These are phyloP conservation scores for Chironex yamaguchii DNA, from an alignment of 30 jellyfish, hydroid and myxozoan species.

Conservation along the genomic window DNA sequence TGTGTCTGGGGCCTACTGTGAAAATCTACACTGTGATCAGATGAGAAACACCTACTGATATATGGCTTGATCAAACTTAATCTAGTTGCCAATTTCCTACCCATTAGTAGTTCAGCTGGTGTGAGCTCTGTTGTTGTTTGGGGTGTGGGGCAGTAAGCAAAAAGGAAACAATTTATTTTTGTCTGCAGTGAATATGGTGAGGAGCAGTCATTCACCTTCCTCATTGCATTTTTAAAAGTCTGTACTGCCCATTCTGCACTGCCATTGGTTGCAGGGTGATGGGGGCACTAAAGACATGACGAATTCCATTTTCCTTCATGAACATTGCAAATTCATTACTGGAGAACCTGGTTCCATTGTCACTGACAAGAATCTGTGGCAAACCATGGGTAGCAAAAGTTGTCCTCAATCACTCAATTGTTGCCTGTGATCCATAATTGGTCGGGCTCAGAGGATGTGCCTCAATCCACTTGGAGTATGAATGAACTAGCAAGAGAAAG, in stretches of 20 bases:
- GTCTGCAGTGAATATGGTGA: constrained; percentile 10
- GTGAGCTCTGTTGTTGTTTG: constrained; percentile 20
- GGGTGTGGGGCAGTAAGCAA: constrained; percentile 5
- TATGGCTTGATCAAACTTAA: too few species aligned
- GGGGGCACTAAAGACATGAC: constrained; percentile 58
- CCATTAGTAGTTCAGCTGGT: constrained; percentile 20
- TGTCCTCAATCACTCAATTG: constrained; percentile 9
- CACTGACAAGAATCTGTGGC: constrained; percentile 53
- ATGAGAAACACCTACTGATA: too few species aligned
- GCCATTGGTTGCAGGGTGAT: constrained; percentile 80
- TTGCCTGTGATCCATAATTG: neutral
- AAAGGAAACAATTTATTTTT: neutral
- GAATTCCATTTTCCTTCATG: neutral
- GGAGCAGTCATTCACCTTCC: constrained; percentile 5
- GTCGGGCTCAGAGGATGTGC: constrained; percentile 11
- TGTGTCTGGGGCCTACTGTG: too few species aligned
- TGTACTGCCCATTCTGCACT: constrained; percentile 56
- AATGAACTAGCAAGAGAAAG: constrained; percentile 2
- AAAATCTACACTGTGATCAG: too few species aligned
- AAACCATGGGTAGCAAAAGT: constrained; percentile 19
- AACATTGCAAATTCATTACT: constrained; percentile 41
- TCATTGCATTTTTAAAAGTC: too few species aligned
- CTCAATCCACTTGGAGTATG: constrained; percentile 59
- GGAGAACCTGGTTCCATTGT: constrained; percentile 55
- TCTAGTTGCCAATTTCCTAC: constrained; percentile 14